Evolutionary conservation across 2,113 vertebrate species (phyloP).

Genomic region (Brevimyrus niger): DNA sequence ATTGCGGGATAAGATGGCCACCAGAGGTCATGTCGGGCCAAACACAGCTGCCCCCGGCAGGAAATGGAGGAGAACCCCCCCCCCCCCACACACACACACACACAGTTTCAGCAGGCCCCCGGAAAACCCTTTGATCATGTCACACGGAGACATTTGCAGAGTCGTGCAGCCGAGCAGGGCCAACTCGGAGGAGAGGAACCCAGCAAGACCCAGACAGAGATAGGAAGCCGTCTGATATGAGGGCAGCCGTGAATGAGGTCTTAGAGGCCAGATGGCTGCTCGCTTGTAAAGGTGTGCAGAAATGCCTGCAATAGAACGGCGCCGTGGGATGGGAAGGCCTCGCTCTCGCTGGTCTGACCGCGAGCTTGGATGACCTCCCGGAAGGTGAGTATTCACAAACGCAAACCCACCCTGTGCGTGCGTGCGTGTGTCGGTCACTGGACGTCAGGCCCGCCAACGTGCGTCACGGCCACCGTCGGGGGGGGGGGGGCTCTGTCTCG

Average conservation of each 20-base stretch:
- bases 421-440: not conserved
- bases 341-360: no score
- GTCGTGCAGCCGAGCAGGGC: not conserved
- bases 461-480: not conserved
- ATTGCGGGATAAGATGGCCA: conserved; percentile 13
- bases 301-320: not conserved
- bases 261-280: not conserved
- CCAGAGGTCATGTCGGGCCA: conserved; percentile 2
- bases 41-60: conserved; percentile 17
- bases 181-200: not conserved
- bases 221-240: not conserved
- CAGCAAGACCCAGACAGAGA: not conserved
- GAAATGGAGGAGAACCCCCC: conserved; percentile 13
- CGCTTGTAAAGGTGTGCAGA: not conserved
- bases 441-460: conserved; percentile 9
- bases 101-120: not conserved
- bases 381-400: not conserved
- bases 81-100: no score
- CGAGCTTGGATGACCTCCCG: not conserved
- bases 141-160: not conserved
- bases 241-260: not conserved
- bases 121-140: not conserved
- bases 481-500: conserved; percentile 8
- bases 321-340: not conserved
- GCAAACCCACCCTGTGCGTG: not conserved